Conservation (phyloP, 2,797 vertebrate species). For the Apogon hyalosoma region DNA sequence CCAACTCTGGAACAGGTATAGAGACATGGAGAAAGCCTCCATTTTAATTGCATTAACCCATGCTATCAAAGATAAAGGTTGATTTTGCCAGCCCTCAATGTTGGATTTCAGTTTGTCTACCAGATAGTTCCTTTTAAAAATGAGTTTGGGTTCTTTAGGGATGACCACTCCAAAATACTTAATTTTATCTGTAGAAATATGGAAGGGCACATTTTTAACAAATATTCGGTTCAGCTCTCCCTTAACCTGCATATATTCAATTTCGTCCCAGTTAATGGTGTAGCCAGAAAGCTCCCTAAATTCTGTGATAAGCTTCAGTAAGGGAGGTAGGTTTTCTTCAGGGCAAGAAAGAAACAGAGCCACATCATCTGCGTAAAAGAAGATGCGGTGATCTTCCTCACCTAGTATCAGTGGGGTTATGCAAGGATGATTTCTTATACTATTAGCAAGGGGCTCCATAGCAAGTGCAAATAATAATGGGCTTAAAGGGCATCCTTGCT, state of each 20-base stretch:
- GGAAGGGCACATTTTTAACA: not conserved
- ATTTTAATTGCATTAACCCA: not conserved
- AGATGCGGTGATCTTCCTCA: not conserved
- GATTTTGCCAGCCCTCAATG: not conserved
- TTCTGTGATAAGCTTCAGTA: not conserved
- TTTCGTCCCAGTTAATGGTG: constrained; percentile 2
- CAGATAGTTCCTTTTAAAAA: not conserved
- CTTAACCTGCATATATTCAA: not conserved
- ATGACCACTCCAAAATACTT: not conserved
- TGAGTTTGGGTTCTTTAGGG: not conserved
- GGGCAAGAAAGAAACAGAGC: not conserved
- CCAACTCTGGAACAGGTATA: not conserved
- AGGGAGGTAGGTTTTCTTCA: not conserved
- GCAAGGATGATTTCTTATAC: too few relatives aligned
- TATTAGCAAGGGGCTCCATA: too few relatives aligned
- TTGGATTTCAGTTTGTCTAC: not conserved
- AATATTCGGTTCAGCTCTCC: not conserved
- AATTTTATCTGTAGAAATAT: not conserved
- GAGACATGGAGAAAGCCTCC: not conserved
- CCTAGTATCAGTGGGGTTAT: not conserved
- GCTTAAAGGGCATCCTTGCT: too few relatives aligned
- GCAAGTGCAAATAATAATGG: too few relatives aligned
- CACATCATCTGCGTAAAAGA: not conserved
- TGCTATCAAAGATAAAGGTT: constrained; percentile 4
- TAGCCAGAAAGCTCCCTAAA: not conserved